phyloP scores from a whole-genome alignment of 1,140 invertebrate species.

The Elysia chlorotica region DNA sequence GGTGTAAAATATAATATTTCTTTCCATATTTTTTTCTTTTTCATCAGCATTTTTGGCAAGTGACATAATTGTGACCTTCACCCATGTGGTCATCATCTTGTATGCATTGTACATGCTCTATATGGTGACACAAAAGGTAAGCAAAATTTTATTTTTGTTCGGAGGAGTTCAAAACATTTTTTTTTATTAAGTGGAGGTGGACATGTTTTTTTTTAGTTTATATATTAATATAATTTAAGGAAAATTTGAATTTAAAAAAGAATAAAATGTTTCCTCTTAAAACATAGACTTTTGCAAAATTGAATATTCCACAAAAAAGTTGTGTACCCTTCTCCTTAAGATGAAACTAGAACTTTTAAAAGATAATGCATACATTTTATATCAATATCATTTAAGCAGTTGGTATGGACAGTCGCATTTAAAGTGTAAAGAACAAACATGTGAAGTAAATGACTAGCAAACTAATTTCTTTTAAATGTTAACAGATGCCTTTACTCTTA shows the following conservation, averaged over 20 bases:
- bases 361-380: too few species aligned
- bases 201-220: background rate
- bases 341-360: too few species aligned
- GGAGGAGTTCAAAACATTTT: background rate
- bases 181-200: background rate
- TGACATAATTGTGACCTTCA: slow-evolving; percentile 36
- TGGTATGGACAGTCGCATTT: background rate
- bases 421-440: background rate
- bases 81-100: slow-evolving; percentile 34
- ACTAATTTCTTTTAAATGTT: too few species aligned
- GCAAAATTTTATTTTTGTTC: too few species aligned
- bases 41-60: slow-evolving; percentile 43
- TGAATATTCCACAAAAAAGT: too few species aligned
- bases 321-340: too few species aligned
- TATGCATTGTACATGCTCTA: slow-evolving; percentile 41
- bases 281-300: too few species aligned
- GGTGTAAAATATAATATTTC: background rate
- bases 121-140: slow-evolving; percentile 36
- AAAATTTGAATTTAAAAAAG: background rate
- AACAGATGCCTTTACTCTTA: too few species aligned
- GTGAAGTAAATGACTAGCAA: too few species aligned
- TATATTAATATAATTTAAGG: background rate
- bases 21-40: background rate
- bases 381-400: background rate
- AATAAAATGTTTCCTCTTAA: too few species aligned